phyloP scores from a whole-genome alignment of 2,113 vertebrate species.

The Balaeniceps rex region DNA sequence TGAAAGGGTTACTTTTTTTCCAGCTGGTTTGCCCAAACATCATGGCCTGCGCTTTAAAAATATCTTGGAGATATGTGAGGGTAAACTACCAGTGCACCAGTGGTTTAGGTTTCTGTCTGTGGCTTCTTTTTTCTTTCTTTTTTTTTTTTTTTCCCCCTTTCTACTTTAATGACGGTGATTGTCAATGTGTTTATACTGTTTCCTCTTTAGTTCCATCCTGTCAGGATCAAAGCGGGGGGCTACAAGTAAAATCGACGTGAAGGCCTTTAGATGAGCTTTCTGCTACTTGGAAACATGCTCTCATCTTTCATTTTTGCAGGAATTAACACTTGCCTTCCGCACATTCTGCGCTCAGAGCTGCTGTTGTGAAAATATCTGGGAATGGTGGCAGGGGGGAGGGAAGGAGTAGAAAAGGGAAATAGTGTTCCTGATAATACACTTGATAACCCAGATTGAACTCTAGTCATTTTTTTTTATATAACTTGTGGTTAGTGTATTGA shows the following conservation, averaged over 20 bases:
- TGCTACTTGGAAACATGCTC: neutral
- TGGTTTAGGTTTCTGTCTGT: neutral
- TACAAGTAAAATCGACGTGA: neutral
- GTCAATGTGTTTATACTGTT: fast-evolving
- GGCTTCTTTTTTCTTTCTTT: neutral
- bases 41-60: neutral
- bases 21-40: neutral
- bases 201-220: neutral
- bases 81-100: neutral
- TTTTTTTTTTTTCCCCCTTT: neutral
- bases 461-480: neutral
- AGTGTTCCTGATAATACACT: neutral
- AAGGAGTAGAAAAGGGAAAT: neutral
- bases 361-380: neutral
- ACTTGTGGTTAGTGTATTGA: neutral
- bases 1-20: neutral
- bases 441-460: neutral
- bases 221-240: neutral
- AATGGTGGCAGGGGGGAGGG: neutral
- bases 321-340: neutral
- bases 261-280: neutral
- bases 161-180: neutral
- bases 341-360: neutral
- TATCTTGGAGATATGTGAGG: neutral
- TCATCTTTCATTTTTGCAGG: neutral